These are phyloP conservation scores for Apamea monoglypha DNA, from an alignment of 2,888 invertebrate genomes.

Conservation along the genomic window DNA sequence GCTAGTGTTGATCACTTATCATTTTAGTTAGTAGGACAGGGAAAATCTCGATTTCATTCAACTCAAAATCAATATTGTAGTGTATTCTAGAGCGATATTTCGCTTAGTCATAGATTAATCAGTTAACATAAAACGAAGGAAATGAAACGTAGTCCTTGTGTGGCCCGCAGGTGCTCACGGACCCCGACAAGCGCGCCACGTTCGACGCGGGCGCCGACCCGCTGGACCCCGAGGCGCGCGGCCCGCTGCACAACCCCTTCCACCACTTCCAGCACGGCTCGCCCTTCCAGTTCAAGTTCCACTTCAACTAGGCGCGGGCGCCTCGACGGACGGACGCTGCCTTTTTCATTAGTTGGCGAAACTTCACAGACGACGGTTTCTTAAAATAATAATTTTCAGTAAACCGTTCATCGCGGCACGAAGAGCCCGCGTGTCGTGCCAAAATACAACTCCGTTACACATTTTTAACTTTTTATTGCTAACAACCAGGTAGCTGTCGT, in stretches of 20 bases:
- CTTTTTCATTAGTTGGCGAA: background rate
- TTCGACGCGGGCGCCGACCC: slow-evolving; percentile 99
- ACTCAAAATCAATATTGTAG: background rate
- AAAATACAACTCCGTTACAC: background rate
- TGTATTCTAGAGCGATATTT: background rate
- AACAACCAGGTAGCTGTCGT: background rate
- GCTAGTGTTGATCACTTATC: too few relatives aligned
- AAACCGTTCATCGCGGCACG: background rate
- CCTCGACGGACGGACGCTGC: background rate
- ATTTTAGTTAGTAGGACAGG: too few relatives aligned
- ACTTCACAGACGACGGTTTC: background rate
- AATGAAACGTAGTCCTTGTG: too few relatives aligned
- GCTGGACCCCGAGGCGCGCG: slow-evolving; percentile 97
- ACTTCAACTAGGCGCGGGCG: slow-evolving; percentile 93
- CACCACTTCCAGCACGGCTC: slow-evolving; percentile 96
- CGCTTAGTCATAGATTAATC: background rate
- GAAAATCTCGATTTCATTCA: too few relatives aligned
- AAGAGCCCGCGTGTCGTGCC: too few relatives aligned
- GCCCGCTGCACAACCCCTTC: slow-evolving; percentile 92
- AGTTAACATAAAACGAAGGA: too few relatives aligned
- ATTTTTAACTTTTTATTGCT: background rate
- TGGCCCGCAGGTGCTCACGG: slow-evolving; percentile 91
- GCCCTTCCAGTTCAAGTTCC: slow-evolving; percentile 99
- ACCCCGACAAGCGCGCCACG: slow-evolving; percentile 97
- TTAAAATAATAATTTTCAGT: background rate